Base-by-base conservation (phyloP, 1,140 invertebrate species). In the Chironomus striatipennis region DNA sequence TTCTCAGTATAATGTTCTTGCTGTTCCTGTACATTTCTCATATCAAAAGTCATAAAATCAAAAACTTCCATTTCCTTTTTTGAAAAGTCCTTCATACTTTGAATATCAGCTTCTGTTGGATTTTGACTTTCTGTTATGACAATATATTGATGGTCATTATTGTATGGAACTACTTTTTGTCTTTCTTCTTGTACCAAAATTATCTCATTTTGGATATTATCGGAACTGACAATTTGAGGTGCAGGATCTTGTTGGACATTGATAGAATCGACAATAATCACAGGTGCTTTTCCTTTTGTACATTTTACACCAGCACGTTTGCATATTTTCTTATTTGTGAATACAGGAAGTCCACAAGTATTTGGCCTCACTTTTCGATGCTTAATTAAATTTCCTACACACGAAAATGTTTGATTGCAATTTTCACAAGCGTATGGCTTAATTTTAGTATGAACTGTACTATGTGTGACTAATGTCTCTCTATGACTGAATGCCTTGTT, bases 391-490 rank as follows among this genome's bases (percentile, higher is more conserved):
- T 83, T 85, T 6, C 83, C 81, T 34, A 79, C 75, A 77, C 83
- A 84, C n/a, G 83, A 81, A 75, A 85, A 85, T 65, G 81, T 78
- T 42, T 78, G 77, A 9, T 77, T 77, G 76, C 83, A 84, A 74
- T 80, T 79, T 75, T 80, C 78, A 74, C 84, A 85, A 74, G 77
- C 78, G 57, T 80, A 78, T 9, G 83, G 83, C 74, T 83, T 80
- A n/a, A 81, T 78, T 75, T 85, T 84, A n/a, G 85, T 84, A 75
- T 86, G 85, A n/a, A 85, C 77, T 5, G 84, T 80, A 76, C 83
- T 83, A 77, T 85, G 85, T 17, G 84, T 85, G 24, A 85, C 79
- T 43, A 86, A 75, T 73, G 83, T 84, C 75, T 85, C 83, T 34
- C 85, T 79, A 76, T 85, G 84, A 8, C 84, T 83, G 80, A 86